Evolutionary conservation across 2,113 vertebrate species (phyloP), one percentile per base, ranked within the genome.

Genomic region (Melospiza georgiana): DNA sequence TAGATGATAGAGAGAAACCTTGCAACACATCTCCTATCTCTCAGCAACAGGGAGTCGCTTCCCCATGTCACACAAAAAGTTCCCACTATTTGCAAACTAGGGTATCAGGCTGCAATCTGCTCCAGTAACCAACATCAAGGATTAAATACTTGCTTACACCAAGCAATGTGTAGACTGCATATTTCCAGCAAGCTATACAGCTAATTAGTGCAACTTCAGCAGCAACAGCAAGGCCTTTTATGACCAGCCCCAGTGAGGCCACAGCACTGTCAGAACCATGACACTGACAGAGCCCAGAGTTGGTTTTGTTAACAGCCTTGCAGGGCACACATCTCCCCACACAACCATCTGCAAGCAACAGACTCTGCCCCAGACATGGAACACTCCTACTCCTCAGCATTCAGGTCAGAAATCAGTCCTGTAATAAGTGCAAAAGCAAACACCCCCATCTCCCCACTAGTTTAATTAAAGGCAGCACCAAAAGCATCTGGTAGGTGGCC

Each of bases 381-480:
- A 49, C 57, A 28, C 72, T 86, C 55, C 76, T n/a, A 44, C n/a
- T 25, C 52, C 83, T n/a, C 68, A 81, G 77, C 52, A 78, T 21
- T 35, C 6, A 1, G 87, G 61, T 67, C 76, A 87, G 55, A 59
- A 86, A 84, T 81, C 93, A 87, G 61, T 37, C 83, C 68, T 92
- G 16, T 81, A 95, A 87, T 86, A 89, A 88, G n/a, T 3, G 12
- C 21, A 37, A 74, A 86, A 72, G 83, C 35, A 78, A 92, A 65
- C 61, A 94, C 35, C 15, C 44, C 87, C 28, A 81, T 87, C 83
- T 92, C 65, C 52, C 27, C 79, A 90, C 30, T 25, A 19, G 57
- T 54, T 90, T 96, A 95, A 97, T 96, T 96, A 97, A 37, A 94
- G 52, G 19, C 52, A 90, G 59, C 79, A 84, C 69, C 84, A 87